phyloP scores from a whole-genome alignment of 2,113 vertebrate species.

The Helogale parvula region DNA sequence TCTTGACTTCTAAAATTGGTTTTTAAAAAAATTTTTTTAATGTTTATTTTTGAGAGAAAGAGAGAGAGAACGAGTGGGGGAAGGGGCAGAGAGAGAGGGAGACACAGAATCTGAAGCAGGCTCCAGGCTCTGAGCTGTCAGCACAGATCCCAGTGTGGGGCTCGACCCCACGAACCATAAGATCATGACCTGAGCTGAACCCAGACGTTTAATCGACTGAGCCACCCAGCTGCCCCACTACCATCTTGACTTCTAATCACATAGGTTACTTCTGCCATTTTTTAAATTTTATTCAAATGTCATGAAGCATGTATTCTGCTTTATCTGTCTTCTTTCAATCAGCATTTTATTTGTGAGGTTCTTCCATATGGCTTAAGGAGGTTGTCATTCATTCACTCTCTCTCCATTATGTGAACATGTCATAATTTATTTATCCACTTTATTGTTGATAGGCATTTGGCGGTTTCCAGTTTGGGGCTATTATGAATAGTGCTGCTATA shows the following conservation, averaged over 20 bases:
- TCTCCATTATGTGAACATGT: neutral
- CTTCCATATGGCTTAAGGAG: neutral
- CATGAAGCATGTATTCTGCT: neutral
- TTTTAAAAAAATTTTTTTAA: too few species aligned
- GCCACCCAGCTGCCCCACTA: neutral
- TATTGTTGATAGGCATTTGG: neutral
- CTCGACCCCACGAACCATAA: neutral
- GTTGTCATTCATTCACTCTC: neutral
- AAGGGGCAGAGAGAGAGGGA: neutral
- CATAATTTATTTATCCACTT: constrained; percentile 46
- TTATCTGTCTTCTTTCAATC: neutral
- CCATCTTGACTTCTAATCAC: neutral
- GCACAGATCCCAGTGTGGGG: neutral
- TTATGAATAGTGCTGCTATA: neutral
- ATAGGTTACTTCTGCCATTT: neutral
- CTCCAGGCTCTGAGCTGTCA: neutral
- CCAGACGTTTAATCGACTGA: neutral
- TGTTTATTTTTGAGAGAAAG: neutral
- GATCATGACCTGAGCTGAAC: neutral
- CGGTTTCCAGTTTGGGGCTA: neutral
- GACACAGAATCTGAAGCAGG: neutral
- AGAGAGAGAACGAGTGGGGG: too few species aligned
- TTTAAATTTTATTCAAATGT: neutral
- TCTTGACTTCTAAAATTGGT: neutral
- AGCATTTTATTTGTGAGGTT: neutral